Evolutionary conservation across 1,140 invertebrate species (phyloP).

Genomic region (Aphelinus certus): DNA sequence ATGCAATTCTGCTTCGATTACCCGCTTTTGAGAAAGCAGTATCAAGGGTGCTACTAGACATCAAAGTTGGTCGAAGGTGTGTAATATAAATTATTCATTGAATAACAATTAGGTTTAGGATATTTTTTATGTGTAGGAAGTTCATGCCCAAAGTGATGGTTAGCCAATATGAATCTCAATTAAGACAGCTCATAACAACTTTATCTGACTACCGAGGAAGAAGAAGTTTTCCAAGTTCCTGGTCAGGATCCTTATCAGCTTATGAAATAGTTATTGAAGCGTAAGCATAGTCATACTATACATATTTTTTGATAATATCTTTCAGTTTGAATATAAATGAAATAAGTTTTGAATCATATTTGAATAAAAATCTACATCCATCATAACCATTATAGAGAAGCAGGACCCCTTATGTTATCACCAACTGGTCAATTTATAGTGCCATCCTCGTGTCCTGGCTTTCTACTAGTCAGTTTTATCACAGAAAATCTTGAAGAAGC

Average conservation of each 20-base stretch:
- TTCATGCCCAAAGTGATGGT: conserved; percentile 90
- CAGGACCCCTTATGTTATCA: conserved; percentile 91
- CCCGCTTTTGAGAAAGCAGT: conserved; percentile 86
- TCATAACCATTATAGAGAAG: conserved; percentile 71
- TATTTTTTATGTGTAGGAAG: conserved; percentile 74
- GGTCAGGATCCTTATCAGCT: conserved; percentile 76
- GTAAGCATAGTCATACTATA: conserved; percentile 66
- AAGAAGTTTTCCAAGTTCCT: conserved; percentile 74
- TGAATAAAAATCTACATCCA: no score
- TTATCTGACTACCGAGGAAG: conserved; percentile 81
- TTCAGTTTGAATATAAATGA: no score
- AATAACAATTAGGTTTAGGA: conserved; percentile 62
- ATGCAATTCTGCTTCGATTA: conserved; percentile 76
- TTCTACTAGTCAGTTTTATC: conserved; percentile 85
- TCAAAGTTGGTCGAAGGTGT: conserved; percentile 83
- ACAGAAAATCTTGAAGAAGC: conserved; percentile 80
- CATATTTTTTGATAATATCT: no score
- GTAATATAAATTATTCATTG: conserved; percentile 58
- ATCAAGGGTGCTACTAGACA: conserved; percentile 81
- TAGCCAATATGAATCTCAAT: conserved; percentile 82
- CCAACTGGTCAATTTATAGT: conserved; percentile 93
- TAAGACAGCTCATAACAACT: conserved; percentile 83
- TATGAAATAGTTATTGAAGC: conserved; percentile 92
- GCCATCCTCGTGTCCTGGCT: conserved; percentile 87
- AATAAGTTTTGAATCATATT: no score